phyloP scores from a whole-genome alignment of 2,113 vertebrate genomes.

The Barbus barbus region DNA sequence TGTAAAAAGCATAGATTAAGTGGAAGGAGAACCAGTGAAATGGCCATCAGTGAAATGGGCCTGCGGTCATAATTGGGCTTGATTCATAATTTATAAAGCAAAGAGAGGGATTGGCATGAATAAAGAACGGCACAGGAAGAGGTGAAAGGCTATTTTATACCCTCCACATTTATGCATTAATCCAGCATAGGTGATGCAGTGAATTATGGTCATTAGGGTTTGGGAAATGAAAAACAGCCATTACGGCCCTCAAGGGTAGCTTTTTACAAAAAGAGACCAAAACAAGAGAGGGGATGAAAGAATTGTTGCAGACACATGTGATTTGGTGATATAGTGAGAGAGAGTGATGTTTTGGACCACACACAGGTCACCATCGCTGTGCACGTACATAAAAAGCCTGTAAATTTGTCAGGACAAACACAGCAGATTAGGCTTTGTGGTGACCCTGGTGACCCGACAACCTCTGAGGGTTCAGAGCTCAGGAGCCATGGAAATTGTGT shows the following conservation, averaged over 20 bases:
- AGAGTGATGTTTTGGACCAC: conserved; percentile 58
- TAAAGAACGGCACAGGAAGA: conserved; percentile 39
- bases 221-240: conserved; percentile 33
- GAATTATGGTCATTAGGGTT: conserved; percentile 43
- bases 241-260: not conserved
- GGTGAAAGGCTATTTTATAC: conserved; percentile 22
- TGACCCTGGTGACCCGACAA: conserved; percentile 51
- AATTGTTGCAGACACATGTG: conserved; percentile 34
- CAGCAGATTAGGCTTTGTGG: conserved; percentile 44
- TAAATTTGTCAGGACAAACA: conserved; percentile 60
- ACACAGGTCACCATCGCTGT: conserved; percentile 57
- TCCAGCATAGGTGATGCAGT: not conserved
- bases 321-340: conserved; percentile 29
- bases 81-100: conserved; percentile 69
- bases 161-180: conserved; percentile 31
- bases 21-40: conserved; percentile 34
- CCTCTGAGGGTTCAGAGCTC: conserved; percentile 55
- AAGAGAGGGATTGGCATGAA: conserved; percentile 43
- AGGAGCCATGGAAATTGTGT: conserved; percentile 46
- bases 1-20: conserved; percentile 46
- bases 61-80: conserved; percentile 41
- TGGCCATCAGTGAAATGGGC: conserved; percentile 43
- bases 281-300: conserved; percentile 25
- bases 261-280: conserved; percentile 6
- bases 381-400: conserved; percentile 57